Evolutionary conservation across 2,888 invertebrate genomes (phyloP), one percentile per base, ranked within the genome.

Genomic region (Drosophila tanythrix): DNA sequence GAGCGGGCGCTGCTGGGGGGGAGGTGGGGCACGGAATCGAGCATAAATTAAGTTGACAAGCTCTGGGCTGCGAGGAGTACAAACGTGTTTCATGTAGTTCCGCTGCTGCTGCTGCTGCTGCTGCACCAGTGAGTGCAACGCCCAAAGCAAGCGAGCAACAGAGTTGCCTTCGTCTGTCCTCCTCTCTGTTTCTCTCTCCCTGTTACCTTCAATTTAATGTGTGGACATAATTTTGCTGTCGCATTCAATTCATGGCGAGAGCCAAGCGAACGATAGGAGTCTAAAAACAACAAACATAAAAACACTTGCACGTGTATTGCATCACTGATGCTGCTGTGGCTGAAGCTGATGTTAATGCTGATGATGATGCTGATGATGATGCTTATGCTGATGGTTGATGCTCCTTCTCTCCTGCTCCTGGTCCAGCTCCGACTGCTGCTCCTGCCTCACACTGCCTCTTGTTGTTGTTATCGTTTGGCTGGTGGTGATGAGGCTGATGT

Each of bases 11-110:
- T 21, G 21, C 46, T 15, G 31, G 27, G n/a, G 31, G 43, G n/a
- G 35, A 18, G 3, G 7, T 2, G 36, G 25, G 21, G 21, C 57
- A 27, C 66, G 87, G 87, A 86, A 83, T 83, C 79, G 76, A 82
- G 89, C 85, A 89, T 89, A 90, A 89, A 89, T 90, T 90, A 90
- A 84, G 83, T 88, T 89, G 89, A 89, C 88, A 90, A 88, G 83
- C 64, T 68, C 71, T 50, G 58, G 18, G 66, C 67, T 52, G 77
- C 53, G 63, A 46, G 65, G 66, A 56, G 62, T 77, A 55, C 73
- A 72, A 76, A 71, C 77, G 76, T 74, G 74, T 75, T 76, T 66
- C 53, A 31, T 62, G 56, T 57, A 83, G 74, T 74, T 81, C 72
- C 71, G 78, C 67, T 69, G 76, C 53, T 58, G 65, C 48, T 38